phyloP scores from a whole-genome alignment of 1,140 invertebrate species.

The Scaptomyza hsui region DNA sequence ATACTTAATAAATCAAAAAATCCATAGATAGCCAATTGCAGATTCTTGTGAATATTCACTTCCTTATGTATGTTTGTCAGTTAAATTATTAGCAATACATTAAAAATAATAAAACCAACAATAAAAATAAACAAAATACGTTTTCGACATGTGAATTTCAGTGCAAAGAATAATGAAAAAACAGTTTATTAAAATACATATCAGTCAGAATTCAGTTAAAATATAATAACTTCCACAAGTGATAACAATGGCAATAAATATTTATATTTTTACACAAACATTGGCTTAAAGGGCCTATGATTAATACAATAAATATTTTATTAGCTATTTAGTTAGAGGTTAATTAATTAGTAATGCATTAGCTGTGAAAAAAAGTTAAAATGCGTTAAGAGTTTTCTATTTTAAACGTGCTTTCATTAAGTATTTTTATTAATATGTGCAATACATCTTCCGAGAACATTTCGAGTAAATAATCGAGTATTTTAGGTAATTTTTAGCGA shows the following conservation, averaged over 20 bases:
- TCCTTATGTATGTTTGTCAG: slow-evolving; percentile 27
- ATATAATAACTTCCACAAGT: neutral
- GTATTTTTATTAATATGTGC: too few species aligned
- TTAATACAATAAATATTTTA: too few species aligned
- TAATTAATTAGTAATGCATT: too few species aligned
- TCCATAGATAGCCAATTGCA: slow-evolving; percentile 23
- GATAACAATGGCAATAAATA: neutral
- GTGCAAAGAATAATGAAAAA: neutral
- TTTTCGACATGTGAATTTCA: slow-evolving; percentile 4
- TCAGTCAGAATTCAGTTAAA: neutral
- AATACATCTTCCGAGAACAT: too few species aligned
- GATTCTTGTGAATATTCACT: slow-evolving; percentile 26
- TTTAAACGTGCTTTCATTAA: too few species aligned
- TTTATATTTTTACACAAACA: too few species aligned
- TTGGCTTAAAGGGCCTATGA: too few species aligned
- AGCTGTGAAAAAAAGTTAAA: neutral
- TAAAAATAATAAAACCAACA: neutral
- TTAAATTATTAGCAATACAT: slow-evolving; percentile 21
- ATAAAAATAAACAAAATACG: slow-evolving; percentile 6
- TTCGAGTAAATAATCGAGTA: too few species aligned
- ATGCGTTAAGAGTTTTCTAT: too few species aligned
- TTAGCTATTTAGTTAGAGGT: too few species aligned
- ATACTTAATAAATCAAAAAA: slow-evolving; percentile 11
- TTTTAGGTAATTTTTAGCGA: neutral
- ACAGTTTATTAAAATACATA: neutral